Base-by-base conservation (phyloP, 2,888 invertebrate genomes). In the Sepioteuthis lessoniana region DNA sequence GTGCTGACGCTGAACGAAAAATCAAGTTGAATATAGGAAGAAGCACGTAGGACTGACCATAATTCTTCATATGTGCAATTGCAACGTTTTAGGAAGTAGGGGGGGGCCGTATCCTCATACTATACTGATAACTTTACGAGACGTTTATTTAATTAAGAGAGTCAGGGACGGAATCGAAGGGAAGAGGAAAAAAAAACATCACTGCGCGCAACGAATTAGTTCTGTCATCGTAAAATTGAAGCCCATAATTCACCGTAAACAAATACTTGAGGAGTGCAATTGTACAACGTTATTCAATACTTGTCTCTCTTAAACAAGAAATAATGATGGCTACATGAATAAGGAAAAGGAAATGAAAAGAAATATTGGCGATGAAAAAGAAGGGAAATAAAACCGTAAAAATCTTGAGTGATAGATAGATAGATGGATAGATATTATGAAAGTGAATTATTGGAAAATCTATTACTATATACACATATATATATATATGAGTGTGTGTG, bases 191-290 rank as follows among this genome's bases (percentile, higher is more conserved):
- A 42, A 13, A 55, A 76, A 76, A 76, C n/a, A 76, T n/a, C n/a
- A 16, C 76, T 35, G n/a, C 76, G n/a, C 76, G n/a, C 76, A 76
- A 76, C 76, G 76, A 76, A 76, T 76, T 76, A 76, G 76, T 76
- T 76, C 76, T 76, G 76, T 76, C 76, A 76, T 76, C 76, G n/a
- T 76, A 76, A 76, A 76, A 76, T n/a, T n/a, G 76, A n/a, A 76
- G 76, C 16, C n/a, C 76, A 76, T 76, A 76, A 76, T 76, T 76
- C n/a, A 76, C n/a, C 19, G 76, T 76, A 76, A 76, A 76, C 76
- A 76, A 76, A 76, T 76, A 76, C n/a, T 35, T 13, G 76, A 76
- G n/a, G 0, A 76, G n/a, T 76, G n/a, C n/a, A 76, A 76, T 76
- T 16, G 76, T 76, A n/a, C 35, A 76, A 19, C 76, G n/a, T 76